These are phyloP conservation scores for Theretra japonica DNA, from an alignment of 2,888 invertebrate genomes.

Conservation along the genomic window DNA sequence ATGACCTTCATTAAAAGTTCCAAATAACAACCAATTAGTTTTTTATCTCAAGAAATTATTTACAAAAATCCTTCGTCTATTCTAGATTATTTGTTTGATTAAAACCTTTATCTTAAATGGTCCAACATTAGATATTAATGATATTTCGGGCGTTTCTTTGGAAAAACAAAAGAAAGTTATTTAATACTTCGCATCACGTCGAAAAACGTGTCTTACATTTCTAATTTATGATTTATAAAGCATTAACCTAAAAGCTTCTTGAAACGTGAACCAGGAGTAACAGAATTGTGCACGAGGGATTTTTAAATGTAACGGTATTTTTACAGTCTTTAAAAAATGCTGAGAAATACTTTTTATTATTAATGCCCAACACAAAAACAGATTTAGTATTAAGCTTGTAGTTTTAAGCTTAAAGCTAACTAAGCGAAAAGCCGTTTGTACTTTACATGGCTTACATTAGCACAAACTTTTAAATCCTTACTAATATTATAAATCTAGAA, in stretches of 20 bases:
- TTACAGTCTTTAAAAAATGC: background rate
- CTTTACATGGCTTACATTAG: too few species aligned
- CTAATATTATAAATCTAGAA: too few species aligned
- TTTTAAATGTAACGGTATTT: constrained; percentile 45
- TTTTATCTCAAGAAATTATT: too few species aligned
- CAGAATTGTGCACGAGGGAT: constrained; percentile 58
- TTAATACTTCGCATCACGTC: constrained; percentile 54
- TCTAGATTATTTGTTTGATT: background rate
- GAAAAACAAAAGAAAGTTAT: constrained; percentile 48
- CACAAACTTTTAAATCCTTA: too few species aligned
- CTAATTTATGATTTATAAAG: constrained; percentile 73
- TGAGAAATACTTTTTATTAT: background rate
- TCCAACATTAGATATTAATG: constrained; percentile 49
- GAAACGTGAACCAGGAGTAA: constrained; percentile 55
- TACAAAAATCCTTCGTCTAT: background rate
- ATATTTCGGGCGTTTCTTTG: constrained; percentile 47
- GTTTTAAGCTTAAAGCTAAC: too few species aligned
- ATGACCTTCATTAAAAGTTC: too few species aligned
- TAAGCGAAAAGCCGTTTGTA: too few species aligned
- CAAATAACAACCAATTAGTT: too few species aligned
- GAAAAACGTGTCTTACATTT: constrained; percentile 63
- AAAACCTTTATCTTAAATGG: constrained; percentile 39
- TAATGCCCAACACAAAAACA: too few species aligned
- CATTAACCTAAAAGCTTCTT: constrained; percentile 70
- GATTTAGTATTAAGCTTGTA: too few species aligned